These are phyloP conservation scores for Periophthalmus modestus DNA, from an alignment of 2,113 vertebrate species.

Conservation along the genomic window DNA sequence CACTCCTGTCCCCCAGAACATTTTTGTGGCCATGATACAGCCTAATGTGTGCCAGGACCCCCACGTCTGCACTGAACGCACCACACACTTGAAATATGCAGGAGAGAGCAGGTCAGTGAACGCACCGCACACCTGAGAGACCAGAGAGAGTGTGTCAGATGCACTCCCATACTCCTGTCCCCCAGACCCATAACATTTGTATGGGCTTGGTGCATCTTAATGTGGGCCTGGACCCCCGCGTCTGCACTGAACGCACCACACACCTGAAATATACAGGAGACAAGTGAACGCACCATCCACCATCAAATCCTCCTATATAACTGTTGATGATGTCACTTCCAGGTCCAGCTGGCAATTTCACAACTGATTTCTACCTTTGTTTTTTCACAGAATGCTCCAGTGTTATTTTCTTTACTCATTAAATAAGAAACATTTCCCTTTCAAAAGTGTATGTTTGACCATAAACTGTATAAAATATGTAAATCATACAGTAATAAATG, in stretches of 20 bases:
- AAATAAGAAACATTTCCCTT: too few species aligned
- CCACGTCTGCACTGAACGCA: conserved; percentile 80
- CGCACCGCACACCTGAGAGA: not conserved
- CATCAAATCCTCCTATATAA: too few species aligned
- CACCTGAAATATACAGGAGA: conserved; percentile 70
- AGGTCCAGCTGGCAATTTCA: too few species aligned
- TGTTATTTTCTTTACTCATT: too few species aligned
- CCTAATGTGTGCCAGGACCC: conserved; percentile 84
- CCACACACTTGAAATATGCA: conserved; percentile 82
- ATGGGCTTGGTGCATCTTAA: conserved; percentile 90
- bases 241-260: conserved; percentile 85
- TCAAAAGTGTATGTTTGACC: too few species aligned
- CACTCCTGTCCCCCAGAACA: conserved; percentile 80
- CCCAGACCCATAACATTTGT: conserved; percentile 90
- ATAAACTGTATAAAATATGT: too few species aligned
- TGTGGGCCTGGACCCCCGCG: conserved; percentile 79
- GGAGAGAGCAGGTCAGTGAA: not conserved
- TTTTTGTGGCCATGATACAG: conserved; percentile 93
- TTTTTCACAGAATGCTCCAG: too few species aligned
- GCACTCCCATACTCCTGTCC: conserved; percentile 57
- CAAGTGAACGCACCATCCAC: too few species aligned
- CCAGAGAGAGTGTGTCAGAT: not conserved
- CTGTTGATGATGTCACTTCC: too few species aligned
- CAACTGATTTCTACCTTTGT: too few species aligned
- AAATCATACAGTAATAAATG: too few species aligned